Base-by-base conservation (phyloP, 2,888 invertebrate species). In the Drosophila emarginata region DNA sequence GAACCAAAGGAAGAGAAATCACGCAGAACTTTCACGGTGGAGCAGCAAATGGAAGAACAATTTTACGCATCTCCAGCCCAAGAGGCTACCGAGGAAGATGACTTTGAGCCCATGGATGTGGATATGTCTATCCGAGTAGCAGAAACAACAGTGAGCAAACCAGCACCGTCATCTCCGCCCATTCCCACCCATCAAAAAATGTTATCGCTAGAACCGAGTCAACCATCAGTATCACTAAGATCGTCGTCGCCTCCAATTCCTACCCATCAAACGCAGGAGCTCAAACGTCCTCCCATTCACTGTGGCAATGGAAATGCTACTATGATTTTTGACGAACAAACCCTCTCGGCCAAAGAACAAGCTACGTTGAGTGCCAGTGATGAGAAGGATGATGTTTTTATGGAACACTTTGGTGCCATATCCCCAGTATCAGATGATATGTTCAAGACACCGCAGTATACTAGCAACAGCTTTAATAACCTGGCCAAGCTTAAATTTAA, bases 301-400 rank as follows among this genome's bases (percentile, higher is more conserved):
- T 28, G 1, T 28, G 11, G 9, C 40, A 39, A 53, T 2, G 60
- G 45, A 7, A 80, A 71, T 58, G 59, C 67, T 2, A 73, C 72
- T 9, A 53, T 71, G 32, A 58, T 77, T 21, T 39, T 78, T 5
- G 78, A 76, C 58, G 77, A 79, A 32, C 87, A 89, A 28, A 63
- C 61, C 1, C 73, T 90, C 1, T 90, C 90, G 2, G 87, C 80
- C 4, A 91, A 91, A 65, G 91, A 91, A 61, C 88, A 87, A 72
- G 83, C 83, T 6, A 87, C 87, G 40, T 78, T 76, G 4, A 82
- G 89, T 67, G 76, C 75, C 5, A 78, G 79, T 15, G 87, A 91
- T 75, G 91, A 91, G 37, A 91, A 91, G 62, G 84, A 84, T 72
- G 90, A 90, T 82, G 76, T 90, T 2, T 87, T 88, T 64, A 80